Base-by-base conservation (phyloP, 37 sponge, comb jelly and placozoan genomes). In the Ephydatia muelleri region DNA sequence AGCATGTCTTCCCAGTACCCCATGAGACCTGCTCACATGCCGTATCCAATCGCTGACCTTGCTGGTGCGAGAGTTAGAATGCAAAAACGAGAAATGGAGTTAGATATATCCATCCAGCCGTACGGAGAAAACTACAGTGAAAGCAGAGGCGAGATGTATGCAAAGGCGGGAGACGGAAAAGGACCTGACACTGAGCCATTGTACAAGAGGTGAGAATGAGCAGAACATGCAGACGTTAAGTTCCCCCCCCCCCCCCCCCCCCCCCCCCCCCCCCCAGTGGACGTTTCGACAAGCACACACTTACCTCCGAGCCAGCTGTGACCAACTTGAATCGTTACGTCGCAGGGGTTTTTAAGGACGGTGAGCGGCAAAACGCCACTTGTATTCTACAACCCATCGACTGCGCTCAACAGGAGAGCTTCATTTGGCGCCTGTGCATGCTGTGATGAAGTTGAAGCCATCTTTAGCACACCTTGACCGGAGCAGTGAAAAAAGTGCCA, bases 381-480 rank as follows among this genome's bases (percentile, higher is more conserved):
- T 65, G 66, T 65, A 21, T 65, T 21, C 66, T 65, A 21, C 14
- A 14, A 65, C 21, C 19, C 21, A 21, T 77, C 38, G 40, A 26
- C 4, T 77, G 19, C 36, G 37, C 75, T n/a, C 38, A 67, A 2
- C 70, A 90, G 88, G 82, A 49, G 83, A 85, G 38, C 92, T 94
- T 40, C 95, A 94, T 84, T 38, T 94, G 66, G 86, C 86, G 38
- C 86, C 95, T n/a, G 73, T 94, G 38, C 47, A 80, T 5, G 82
- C 77, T 14, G 49, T 88, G 8, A 26, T 91, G 22, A 92, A 91
- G 75, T 67, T 94, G 43, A 68, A 85, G 38, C 92, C 95, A 5
- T 38, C 79, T 21, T 65, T 91, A 13, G 23, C 77, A 14, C 84
- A 90, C 75, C 68, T 93, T 71, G 93, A 86, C 80, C 74, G 73